These are phyloP conservation scores for Anthonomus grandis DNA, from an alignment of 1,140 invertebrate genomes.

Conservation along the genomic window DNA sequence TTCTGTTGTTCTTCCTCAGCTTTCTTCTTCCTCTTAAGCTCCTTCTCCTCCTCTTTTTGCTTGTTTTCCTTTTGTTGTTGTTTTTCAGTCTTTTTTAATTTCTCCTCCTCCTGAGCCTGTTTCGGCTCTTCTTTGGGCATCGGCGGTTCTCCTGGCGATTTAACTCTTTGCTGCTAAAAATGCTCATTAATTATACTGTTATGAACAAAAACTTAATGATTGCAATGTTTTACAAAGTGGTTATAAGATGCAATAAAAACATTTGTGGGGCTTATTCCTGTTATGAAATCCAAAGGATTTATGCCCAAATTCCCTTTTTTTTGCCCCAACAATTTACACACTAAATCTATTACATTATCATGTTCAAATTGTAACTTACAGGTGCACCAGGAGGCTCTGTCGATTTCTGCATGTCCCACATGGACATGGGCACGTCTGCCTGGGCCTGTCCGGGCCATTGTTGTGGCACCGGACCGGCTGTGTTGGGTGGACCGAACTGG, in stretches of 20 bases:
- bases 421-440: constrained; percentile 38
- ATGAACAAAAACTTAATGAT: too few species aligned
- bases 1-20: constrained; percentile 32
- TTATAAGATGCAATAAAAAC: too few species aligned
- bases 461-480: constrained; percentile 17
- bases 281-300: too few species aligned
- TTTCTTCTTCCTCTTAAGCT: constrained; percentile 27
- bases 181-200: too few species aligned
- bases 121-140: not conserved
- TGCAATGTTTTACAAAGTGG: too few species aligned
- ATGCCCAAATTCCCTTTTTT: not conserved
- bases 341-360: not conserved
- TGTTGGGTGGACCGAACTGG: constrained; percentile 24
- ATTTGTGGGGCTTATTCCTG: too few species aligned
- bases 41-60: constrained; percentile 47
- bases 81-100: constrained; percentile 48
- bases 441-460: constrained; percentile 32
- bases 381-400: constrained; percentile 5
- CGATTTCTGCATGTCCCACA: constrained; percentile 47
- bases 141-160: constrained; percentile 2
- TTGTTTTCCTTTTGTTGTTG: constrained; percentile 44
- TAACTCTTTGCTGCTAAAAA: constrained; percentile 19
- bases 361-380: not conserved
- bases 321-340: not conserved
- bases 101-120: constrained; percentile 25